phyloP scores from a whole-genome alignment of 2,888 invertebrate genomes.

The Scaptomyza reducta region DNA sequence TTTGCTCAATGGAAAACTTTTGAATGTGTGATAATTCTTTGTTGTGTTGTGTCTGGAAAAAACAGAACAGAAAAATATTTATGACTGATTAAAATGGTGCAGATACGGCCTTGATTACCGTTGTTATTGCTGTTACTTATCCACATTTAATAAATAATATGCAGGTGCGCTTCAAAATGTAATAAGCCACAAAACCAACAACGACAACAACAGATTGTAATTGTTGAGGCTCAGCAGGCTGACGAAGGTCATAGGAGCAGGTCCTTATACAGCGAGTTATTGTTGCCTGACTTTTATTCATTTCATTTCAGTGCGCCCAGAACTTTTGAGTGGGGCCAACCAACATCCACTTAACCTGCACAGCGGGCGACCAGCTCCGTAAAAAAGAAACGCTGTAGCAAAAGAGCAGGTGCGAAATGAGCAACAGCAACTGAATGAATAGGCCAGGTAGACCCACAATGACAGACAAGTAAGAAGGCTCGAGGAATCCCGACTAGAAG shows the following conservation, averaged over 20 bases:
- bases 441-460: not conserved
- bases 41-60: slow-evolving; percentile 10
- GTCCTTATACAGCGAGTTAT: slow-evolving; percentile 16
- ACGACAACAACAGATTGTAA: slow-evolving; percentile 18
- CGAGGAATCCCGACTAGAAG: too few relatives aligned
- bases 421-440: slow-evolving; percentile 9
- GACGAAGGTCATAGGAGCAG: slow-evolving; percentile 8
- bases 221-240: slow-evolving; percentile 13
- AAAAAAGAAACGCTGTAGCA: slow-evolving; percentile 5
- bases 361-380: slow-evolving; percentile 28
- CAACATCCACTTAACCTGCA: slow-evolving; percentile 52
- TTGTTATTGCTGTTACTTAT: slow-evolving; percentile 15
- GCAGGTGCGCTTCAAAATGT: slow-evolving; percentile 65
- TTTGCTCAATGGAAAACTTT: slow-evolving; percentile 39
- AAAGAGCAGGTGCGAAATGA: slow-evolving; percentile 50
- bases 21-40: slow-evolving; percentile 45
- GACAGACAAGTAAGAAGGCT: too few relatives aligned
- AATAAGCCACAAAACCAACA: slow-evolving; percentile 56
- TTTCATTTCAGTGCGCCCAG: slow-evolving; percentile 33
- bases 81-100: slow-evolving; percentile 50
- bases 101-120: slow-evolving; percentile 26
- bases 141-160: slow-evolving; percentile 58
- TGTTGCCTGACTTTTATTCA: slow-evolving; percentile 46
- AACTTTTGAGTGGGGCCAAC: slow-evolving; percentile 17
- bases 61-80: slow-evolving; percentile 31